phyloP scores from a whole-genome alignment of 2,888 invertebrate genomes.

The Hypselothyrea guttata region DNA sequence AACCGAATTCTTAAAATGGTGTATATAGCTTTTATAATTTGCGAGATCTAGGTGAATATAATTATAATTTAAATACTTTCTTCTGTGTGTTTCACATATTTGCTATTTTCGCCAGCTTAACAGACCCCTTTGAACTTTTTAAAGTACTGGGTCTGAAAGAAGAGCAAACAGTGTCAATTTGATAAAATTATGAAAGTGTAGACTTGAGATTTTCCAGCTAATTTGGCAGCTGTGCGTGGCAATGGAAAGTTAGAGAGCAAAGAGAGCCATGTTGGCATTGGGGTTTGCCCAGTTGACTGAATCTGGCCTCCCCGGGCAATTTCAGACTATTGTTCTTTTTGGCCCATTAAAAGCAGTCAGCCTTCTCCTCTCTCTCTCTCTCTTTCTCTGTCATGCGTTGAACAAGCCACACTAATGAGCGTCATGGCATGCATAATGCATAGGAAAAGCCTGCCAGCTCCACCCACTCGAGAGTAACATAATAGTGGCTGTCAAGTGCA shows the following conservation, averaged over 20 bases:
- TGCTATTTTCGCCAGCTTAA: too few species aligned
- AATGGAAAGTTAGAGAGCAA: slow-evolving; percentile 32
- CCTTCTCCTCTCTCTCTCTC: slow-evolving; percentile 7
- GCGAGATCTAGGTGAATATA: background rate
- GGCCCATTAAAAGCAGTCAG: slow-evolving; percentile 48
- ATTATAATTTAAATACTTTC: too few species aligned
- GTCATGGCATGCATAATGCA: slow-evolving; percentile 73
- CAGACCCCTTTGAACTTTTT: too few species aligned
- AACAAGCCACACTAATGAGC: slow-evolving; percentile 66
- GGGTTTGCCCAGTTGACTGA: slow-evolving; percentile 26
- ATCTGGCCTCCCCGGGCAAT: slow-evolving; percentile 41
- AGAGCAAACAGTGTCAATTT: slow-evolving; percentile 33
- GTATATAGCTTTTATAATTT: too few species aligned
- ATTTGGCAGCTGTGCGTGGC: slow-evolving; percentile 46
- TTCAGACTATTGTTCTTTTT: slow-evolving; percentile 66
- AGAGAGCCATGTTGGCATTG: slow-evolving; percentile 24
- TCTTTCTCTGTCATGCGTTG: too few species aligned
- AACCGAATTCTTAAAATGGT: too few species aligned
- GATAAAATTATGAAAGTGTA: slow-evolving; percentile 48
- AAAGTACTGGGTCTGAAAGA: too few species aligned
- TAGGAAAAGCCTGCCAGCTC: slow-evolving; percentile 21
- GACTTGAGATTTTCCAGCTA: slow-evolving; percentile 46
- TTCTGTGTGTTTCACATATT: too few species aligned
- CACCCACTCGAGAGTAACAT: slow-evolving; percentile 56
- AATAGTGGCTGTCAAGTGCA: slow-evolving; percentile 75